Base-by-base conservation (phyloP, 2,888 invertebrate species). In the Dexiosoma caninum region DNA sequence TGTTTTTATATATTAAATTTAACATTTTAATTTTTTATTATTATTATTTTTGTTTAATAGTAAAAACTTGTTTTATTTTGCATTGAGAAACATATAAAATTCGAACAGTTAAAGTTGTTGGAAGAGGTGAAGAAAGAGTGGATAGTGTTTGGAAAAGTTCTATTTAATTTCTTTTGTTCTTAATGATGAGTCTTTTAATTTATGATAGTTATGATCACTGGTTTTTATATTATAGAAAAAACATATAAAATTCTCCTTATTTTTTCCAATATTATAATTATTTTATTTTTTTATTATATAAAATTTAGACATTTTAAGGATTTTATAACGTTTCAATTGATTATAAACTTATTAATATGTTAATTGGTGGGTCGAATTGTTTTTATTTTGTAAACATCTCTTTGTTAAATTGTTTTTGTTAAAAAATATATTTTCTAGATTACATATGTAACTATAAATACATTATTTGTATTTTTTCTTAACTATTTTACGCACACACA, bases 401-500 rank as follows among this genome's bases (percentile, higher is more conserved):
- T 60, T 71, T 67, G 12, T 57, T 59, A 6, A 23, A 27, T 71
- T 55, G n/a, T 55, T 53, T 44, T 64, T 77, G 6, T 69, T 75
- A 40, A 49, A 64, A 57, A 59, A 62, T n/a, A 53, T 69, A 49
- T 35, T 72, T 62, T 44, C n/a, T 32, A 60, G 16, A 60, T 51
- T 60, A 74, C 51, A 67, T 62, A 30, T 35, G 1, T 27, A 27
- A 6, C 12, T 27, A 32, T 12, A 46, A 16, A 44, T 53, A 10
- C 12, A 71, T 53, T 21, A 51, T 76, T 66, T 79, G 49, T 59
- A n/a, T 77, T 74, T 69, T 16, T 44, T 62, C 64, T 72, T 66
- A 79, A 76, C 49, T 74, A 77, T 72, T 82, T 70, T 78, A 78
- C 80, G 80, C 78, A 76, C 77, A 75, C 78, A 71, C 81, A 81